Evolutionary conservation across 2,113 vertebrate genomes (phyloP), one percentile per base, ranked within the genome.

Genomic region (Pimephales promelas): DNA sequence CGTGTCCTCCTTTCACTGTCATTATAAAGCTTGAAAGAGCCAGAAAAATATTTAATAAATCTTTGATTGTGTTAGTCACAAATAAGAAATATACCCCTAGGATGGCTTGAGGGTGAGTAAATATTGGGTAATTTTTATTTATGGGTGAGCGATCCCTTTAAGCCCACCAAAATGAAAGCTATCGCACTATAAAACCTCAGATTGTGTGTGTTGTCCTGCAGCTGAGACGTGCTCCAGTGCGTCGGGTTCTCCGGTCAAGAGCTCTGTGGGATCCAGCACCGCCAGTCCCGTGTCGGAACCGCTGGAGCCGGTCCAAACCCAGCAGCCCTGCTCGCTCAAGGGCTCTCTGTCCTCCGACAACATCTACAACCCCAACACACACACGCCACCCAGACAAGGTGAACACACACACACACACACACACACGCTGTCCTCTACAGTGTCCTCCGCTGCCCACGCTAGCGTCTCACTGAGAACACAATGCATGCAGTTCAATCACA

Each of bases 311-410:
- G 95, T 99, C 86, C 97, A 99, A 90, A 99, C 97, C 3, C 97
- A 98, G 93, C 98, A 99, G 94, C 98, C 98, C 22, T 99, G 98
- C 91, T 99, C 97, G 22, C 96, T 99, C 90, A 98, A 98, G 89
- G 96, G 96, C 88, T 98, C 98, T 71, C 90, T 99, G 90, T 99
- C 97, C 62, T 96, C 97, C 70, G 98, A 99, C 93, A 93, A 95
- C 85, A 97, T 99, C 95, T 99, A 97, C 86, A 94, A 77, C 20
- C 72, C 86, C 8, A 70, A 88, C 64, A 88, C 89, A 78, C 90
- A 90, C 68, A 83, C 89, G 24, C 86, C 86, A 43, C 84, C 88
- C 68, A 90, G 85, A 52, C 92, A 92, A 94, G 94, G 94, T 94
- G 94, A 89, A 73, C 82, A 82, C 52, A 75, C 28, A 43, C 82